phyloP scores from a whole-genome alignment of 2,888 invertebrate species.

The Sylvicola fuscatus region DNA sequence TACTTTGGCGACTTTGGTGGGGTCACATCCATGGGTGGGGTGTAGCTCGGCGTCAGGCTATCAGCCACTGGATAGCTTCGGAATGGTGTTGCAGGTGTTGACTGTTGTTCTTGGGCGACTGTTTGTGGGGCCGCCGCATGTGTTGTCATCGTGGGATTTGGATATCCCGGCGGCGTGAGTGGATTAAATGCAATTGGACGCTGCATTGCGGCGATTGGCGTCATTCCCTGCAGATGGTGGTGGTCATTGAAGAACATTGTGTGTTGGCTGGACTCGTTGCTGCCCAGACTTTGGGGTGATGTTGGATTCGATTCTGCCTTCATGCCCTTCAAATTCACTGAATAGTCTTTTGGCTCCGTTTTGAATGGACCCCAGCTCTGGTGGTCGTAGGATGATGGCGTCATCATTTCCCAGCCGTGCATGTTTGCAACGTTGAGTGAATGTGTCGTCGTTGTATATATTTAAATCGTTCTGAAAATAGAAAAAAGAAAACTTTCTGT shows the following conservation, averaged over 20 bases:
- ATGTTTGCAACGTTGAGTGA: background rate
- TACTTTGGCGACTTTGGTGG: slow-evolving; percentile 23
- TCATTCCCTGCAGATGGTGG: too few relatives aligned
- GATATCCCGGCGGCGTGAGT: slow-evolving; percentile 37
- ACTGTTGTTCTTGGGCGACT: slow-evolving; percentile 1
- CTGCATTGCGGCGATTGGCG: too few relatives aligned
- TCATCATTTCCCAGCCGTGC: slow-evolving; percentile 4
- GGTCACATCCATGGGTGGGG: slow-evolving; percentile 25
- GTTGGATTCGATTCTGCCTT: slow-evolving; percentile 26
- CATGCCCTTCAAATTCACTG: too few relatives aligned
- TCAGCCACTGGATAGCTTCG: slow-evolving; percentile 1
- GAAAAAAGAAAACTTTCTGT: too few relatives aligned
- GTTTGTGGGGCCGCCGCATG: slow-evolving; percentile 10
- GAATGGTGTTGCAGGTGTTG: slow-evolving; percentile 1
- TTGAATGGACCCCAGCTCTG: background rate
- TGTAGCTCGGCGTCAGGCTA: slow-evolving; percentile 15
- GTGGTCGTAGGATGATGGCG: slow-evolving; percentile 3
- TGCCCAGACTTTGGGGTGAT: slow-evolving; percentile 29
- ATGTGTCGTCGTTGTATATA: too few relatives aligned
- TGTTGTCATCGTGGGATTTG: slow-evolving; percentile 15
- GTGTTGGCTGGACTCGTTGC: slow-evolving; percentile 16
- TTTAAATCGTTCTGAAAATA: too few relatives aligned
- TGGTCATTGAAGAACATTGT: background rate
- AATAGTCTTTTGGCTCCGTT: background rate
- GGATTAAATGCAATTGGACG: slow-evolving; percentile 23